Percentiles rank a stretch among this genome's conserved stretches.
Evolutionary conservation across 2,797 vertebrate species (phyloP).

Genomic region (Halcyon badia): DNA sequence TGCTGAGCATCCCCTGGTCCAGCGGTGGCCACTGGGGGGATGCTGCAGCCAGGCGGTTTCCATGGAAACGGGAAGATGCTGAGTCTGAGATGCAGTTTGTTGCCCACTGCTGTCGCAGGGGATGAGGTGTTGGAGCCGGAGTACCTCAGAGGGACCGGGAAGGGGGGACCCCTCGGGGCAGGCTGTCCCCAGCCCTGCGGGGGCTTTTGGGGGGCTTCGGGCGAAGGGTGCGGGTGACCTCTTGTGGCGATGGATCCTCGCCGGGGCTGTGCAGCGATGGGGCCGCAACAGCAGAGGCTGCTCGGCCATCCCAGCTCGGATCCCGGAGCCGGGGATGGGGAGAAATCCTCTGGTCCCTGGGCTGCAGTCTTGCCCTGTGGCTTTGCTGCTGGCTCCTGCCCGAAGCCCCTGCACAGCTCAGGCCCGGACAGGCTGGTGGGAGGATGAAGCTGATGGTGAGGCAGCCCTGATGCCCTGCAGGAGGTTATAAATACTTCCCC

Average conservation of each 20-base stretch:
- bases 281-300: neutral
- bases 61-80: neutral
- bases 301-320: fast-evolving
- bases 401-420: fast-evolving
- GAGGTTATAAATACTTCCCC: fast-evolving
- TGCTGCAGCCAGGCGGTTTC: neutral
- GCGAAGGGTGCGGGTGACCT: slow-evolving; percentile 45
- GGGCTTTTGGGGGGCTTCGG: neutral
- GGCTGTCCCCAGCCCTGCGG: neutral
- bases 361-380: neutral
- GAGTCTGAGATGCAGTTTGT: fast-evolving
- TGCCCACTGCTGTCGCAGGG: fast-evolving
- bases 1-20: neutral
- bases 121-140: fast-evolving
- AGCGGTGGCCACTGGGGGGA: fast-evolving
- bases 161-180: neutral
- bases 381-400: neutral
- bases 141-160: fast-evolving
- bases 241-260: neutral
- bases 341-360: fast-evolving
- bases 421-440: fast-evolving
- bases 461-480: fast-evolving
- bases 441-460: neutral
- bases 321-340: fast-evolving
- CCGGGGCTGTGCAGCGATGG: neutral